These are phyloP conservation scores for Misgurnus mizolepis DNA, from an alignment of 2,113 vertebrate genomes.

Conservation along the genomic window DNA sequence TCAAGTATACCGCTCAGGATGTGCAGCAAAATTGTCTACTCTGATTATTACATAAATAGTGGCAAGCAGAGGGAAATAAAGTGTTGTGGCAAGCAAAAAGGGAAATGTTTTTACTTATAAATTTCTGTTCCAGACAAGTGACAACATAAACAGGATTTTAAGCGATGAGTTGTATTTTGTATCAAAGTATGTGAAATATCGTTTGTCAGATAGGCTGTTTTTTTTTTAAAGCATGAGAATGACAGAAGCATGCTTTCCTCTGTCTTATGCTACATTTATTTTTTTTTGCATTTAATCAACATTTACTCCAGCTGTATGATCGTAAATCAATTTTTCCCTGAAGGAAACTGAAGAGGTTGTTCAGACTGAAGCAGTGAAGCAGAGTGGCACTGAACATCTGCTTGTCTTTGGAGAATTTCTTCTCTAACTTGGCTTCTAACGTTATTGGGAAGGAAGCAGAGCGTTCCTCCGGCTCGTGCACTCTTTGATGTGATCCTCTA, in stretches of 20 bases:
- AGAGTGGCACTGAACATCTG: slow-evolving; percentile 42
- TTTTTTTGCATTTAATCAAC: no score
- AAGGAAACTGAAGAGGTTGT: neutral
- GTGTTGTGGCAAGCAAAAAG: neutral
- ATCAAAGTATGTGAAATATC: no score
- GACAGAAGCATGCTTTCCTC: neutral
- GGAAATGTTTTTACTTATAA: neutral
- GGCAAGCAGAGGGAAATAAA: neutral
- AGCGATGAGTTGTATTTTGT: no score
- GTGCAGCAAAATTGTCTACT: neutral
- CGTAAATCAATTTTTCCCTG: neutral
- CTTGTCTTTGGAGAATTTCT: slow-evolving; percentile 29
- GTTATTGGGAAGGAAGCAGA: slow-evolving; percentile 7
- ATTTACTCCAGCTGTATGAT: neutral
- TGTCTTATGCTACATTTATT: no score
- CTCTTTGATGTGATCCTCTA: neutral
- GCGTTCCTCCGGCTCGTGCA: slow-evolving; percentile 30
- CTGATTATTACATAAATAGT: neutral
- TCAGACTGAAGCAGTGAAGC: slow-evolving; percentile 6
- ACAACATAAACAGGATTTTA: neutral
- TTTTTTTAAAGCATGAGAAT: neutral
- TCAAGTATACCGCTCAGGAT: neutral
- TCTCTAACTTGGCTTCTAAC: slow-evolving; percentile 27
- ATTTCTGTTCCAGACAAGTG: neutral
- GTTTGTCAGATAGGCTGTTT: no score